Evolutionary conservation across 1,140 invertebrate species (phyloP).

Genomic region (Muscidifurax raptorellus): DNA sequence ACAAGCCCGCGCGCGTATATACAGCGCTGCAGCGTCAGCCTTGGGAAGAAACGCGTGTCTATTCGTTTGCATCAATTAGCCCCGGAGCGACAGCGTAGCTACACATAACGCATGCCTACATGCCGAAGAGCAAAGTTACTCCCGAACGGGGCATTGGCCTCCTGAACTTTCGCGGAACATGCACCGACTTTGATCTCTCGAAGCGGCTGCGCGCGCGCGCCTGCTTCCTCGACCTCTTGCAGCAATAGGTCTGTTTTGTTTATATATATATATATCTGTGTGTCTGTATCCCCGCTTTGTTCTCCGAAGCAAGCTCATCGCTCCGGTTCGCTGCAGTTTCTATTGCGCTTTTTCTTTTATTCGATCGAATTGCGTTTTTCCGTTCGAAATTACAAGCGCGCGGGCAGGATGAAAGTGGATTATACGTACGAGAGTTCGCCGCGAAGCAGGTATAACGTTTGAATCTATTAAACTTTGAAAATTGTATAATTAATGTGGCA

Average conservation of each 20-base stretch:
- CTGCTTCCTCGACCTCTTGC: background rate
- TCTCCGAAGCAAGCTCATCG: background rate
- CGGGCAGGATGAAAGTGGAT: no score
- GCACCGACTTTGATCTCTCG: background rate
- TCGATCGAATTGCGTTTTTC: no score
- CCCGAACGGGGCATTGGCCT: background rate
- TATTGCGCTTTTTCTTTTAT: no score
- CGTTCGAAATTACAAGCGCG: no score
- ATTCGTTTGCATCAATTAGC: constrained; percentile 19
- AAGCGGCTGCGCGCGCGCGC: background rate
- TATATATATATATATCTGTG: no score
- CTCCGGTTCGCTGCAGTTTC: no score
- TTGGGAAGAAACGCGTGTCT: background rate
- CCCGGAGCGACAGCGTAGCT: background rate
- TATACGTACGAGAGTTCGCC: no score
- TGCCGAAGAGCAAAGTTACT: background rate
- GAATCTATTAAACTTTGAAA: no score
- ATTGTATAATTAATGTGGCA: no score
- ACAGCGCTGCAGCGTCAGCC: background rate
- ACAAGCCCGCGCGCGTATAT: background rate
- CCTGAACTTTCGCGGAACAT: background rate
- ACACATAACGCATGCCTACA: background rate
- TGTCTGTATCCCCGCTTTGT: background rate
- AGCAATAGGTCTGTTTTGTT: background rate
- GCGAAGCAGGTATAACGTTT: no score